phyloP scores from a whole-genome alignment of 2,797 vertebrate species.

The Forpus xanthops region DNA sequence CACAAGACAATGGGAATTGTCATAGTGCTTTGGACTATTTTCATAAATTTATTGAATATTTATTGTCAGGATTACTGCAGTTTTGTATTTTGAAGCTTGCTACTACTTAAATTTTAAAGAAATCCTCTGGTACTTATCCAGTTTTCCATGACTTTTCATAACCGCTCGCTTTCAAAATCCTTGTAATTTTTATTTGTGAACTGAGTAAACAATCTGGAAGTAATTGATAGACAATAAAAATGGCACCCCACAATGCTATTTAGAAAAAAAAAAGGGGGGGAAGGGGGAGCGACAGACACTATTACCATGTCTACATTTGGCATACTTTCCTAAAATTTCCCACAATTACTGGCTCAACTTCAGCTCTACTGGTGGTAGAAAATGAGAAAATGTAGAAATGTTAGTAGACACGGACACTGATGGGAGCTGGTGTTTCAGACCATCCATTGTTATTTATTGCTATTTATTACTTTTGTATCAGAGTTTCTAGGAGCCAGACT shows the following conservation, averaged over 20 bases:
- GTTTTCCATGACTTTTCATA: not conserved
- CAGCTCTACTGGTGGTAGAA: constrained; percentile 39
- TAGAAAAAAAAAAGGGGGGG: not conserved
- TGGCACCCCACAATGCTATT: constrained; percentile 20
- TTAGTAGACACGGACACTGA: not conserved
- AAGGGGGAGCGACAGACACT: not conserved
- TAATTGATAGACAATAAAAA: constrained; percentile 58
- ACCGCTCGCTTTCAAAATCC: not conserved
- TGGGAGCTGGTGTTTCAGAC: not conserved
- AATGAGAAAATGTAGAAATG: constrained; percentile 42
- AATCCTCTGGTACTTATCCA: constrained; percentile 12
- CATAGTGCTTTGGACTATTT: constrained; percentile 29
- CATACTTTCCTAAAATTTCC: constrained; percentile 55
- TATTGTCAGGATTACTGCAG: constrained; percentile 14
- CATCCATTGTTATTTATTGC: not conserved
- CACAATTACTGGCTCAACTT: constrained; percentile 45
- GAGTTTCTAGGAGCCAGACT: not conserved
- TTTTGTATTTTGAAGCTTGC: constrained; percentile 31
- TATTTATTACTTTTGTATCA: not conserved
- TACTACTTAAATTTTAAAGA: constrained; percentile 16
- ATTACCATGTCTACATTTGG: constrained; percentile 51
- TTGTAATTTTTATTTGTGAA: constrained; percentile 36
- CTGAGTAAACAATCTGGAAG: constrained; percentile 57
- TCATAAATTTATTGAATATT: constrained; percentile 56
- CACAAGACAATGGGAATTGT: constrained; percentile 54